Conservation (phyloP, 2,888 invertebrate genomes). For the Lissonota sp. region DNA sequence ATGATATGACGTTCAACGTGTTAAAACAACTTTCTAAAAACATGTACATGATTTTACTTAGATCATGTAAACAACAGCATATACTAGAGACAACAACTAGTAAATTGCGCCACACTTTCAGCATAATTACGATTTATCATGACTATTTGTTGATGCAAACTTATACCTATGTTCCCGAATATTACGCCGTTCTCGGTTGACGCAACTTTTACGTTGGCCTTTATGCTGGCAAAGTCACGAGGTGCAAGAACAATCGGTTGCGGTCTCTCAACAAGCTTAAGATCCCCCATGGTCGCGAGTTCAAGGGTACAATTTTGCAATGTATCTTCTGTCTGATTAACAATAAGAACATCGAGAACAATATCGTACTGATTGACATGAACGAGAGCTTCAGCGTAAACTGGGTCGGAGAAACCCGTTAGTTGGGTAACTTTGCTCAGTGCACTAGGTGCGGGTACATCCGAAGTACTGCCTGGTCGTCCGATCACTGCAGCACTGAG, state of each 20-base stretch:
- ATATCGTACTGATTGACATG: conserved; percentile 99
- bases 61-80: too few species aligned
- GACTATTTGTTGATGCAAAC: too few species aligned
- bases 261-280: conserved; percentile 99
- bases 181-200: conserved; percentile 99
- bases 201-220: conserved; percentile 99
- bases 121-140: too few species aligned
- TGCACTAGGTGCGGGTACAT: conserved; percentile 86
- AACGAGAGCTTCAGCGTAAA: conserved; percentile 99
- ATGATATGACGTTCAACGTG: too few species aligned
- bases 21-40: too few species aligned
- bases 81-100: too few species aligned
- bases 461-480: conserved; percentile 83
- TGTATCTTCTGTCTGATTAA: conserved; percentile 99
- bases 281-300: conserved; percentile 98
- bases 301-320: conserved; percentile 99
- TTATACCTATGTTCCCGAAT: conserved; percentile 97
- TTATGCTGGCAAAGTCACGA: conserved; percentile 98
- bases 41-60: too few species aligned
- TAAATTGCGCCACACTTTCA: too few species aligned
- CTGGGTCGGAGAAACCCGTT: conserved; percentile 99
- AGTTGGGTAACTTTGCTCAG: conserved; percentile 95
- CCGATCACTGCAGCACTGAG: conserved; percentile 95
- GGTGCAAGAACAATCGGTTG: conserved; percentile 98
- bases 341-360: conserved; percentile 98